These are phyloP conservation scores for Leptura quadrifasciata DNA, from an alignment of 2,888 invertebrate genomes.

Conservation along the genomic window DNA sequence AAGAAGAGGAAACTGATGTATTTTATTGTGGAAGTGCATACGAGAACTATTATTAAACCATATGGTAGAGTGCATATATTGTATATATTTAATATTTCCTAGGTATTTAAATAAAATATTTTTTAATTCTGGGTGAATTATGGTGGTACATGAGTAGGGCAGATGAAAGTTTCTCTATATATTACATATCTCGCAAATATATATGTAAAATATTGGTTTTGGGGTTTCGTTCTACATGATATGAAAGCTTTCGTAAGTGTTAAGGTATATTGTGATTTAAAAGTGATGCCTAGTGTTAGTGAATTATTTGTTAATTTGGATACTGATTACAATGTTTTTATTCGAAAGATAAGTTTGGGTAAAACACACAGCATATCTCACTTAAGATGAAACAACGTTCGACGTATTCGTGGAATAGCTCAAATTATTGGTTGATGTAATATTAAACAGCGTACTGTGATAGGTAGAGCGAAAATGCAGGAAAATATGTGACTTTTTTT, in stretches of 20 bases:
- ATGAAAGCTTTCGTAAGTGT: neutral
- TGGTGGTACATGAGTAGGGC: slow-evolving; percentile 3
- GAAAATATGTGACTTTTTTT: no score
- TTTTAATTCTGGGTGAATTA: slow-evolving; percentile 2
- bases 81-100: slow-evolving; percentile 7
- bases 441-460: no score
- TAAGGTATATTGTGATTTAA: neutral
- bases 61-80: slow-evolving; percentile 1
- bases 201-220: neutral
- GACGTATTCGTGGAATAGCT: no score
- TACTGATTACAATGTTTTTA: neutral
- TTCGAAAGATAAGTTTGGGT: no score
- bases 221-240: neutral
- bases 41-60: neutral
- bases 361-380: no score
- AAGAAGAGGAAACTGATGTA: neutral
- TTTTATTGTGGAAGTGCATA: neutral
- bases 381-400: no score
- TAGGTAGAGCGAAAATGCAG: no score
- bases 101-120: slow-evolving; percentile 7
- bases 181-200: neutral
- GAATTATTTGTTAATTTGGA: neutral
- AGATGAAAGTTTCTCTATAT: slow-evolving; percentile 3
- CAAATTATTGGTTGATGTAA: no score
- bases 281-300: neutral